Conservation (phyloP, 2,113 vertebrate genomes). For the Lanius ludovicianus region DNA sequence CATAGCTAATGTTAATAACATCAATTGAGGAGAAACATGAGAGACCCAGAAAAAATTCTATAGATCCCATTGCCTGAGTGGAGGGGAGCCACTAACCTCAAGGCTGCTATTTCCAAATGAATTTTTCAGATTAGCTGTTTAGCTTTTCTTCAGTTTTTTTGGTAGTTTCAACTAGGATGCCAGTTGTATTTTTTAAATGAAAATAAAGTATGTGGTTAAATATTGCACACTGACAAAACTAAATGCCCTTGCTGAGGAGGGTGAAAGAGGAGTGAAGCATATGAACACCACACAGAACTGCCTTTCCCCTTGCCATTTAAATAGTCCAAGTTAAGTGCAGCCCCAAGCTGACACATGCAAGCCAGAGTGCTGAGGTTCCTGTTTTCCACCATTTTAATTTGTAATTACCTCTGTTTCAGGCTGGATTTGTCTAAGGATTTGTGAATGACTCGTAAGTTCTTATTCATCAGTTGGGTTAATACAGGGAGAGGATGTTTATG, state of each 20-base stretch:
- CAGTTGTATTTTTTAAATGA: background rate
- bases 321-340: background rate
- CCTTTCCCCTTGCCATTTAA: background rate
- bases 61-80: background rate
- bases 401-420: background rate
- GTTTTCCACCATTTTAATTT: background rate
- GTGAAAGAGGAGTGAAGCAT: background rate
- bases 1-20: background rate
- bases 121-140: background rate
- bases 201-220: background rate
- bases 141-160: background rate
- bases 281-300: rapidly evolving
- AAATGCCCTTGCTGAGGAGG: background rate
- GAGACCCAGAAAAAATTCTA: background rate
- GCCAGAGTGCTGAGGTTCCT: background rate
- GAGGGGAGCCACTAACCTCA: background rate
- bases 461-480: background rate
- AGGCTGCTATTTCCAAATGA: background rate
- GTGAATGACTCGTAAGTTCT: background rate
- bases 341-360: background rate
- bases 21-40: conserved; percentile 47
- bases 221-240: background rate
- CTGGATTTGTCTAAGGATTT: background rate
- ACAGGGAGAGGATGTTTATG: background rate
- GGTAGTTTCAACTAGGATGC: background rate